These are phyloP conservation scores for Crematogaster levior DNA, from an alignment of 2,888 invertebrate species.

Conservation along the genomic window DNA sequence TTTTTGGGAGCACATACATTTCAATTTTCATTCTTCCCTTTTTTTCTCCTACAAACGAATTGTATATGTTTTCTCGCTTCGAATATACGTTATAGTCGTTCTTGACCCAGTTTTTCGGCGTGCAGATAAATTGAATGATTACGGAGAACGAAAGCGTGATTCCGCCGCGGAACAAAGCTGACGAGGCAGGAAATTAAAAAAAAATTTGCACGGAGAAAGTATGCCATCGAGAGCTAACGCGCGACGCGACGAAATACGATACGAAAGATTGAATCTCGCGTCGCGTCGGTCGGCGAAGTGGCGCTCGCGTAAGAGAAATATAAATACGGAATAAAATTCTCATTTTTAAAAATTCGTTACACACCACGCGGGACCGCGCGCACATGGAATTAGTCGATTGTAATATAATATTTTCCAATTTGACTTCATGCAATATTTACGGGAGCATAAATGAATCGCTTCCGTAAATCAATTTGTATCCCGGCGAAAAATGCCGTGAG, in stretches of 20 bases:
- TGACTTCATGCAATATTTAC: slow-evolving; percentile 54
- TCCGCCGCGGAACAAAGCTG: slow-evolving; percentile 39
- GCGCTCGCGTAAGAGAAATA: slow-evolving; percentile 44
- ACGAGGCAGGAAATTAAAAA: slow-evolving; percentile 51
- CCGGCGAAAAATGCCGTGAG: slow-evolving; percentile 13
- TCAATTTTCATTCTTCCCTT: not conserved
- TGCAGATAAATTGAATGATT: slow-evolving; percentile 52
- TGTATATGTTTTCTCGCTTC: not conserved
- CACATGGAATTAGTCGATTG: slow-evolving; percentile 53
- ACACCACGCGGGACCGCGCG: slow-evolving; percentile 19
- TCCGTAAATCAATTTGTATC: slow-evolving; percentile 62
- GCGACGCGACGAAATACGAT: slow-evolving; percentile 22
- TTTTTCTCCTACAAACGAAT: slow-evolving; percentile 8
- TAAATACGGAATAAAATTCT: slow-evolving; percentile 60
- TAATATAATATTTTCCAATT: slow-evolving; percentile 62
- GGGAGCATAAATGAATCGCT: slow-evolving; percentile 35
- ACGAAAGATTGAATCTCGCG: slow-evolving; percentile 65
- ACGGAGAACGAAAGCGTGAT: slow-evolving; percentile 20
- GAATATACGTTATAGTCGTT: not conserved
- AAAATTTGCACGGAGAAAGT: slow-evolving; percentile 40
- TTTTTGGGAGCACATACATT: not conserved
- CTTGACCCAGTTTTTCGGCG: slow-evolving; percentile 43
- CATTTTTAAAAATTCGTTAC: slow-evolving; percentile 63
- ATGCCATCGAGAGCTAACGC: slow-evolving; percentile 9
- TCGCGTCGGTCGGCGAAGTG: slow-evolving; percentile 42